A percentile compares a stretch with the other conserved stretches of the same genome.
Conservation (phyloP, 2,888 invertebrate species). For the Caenorhabditis sinica region DNA sequence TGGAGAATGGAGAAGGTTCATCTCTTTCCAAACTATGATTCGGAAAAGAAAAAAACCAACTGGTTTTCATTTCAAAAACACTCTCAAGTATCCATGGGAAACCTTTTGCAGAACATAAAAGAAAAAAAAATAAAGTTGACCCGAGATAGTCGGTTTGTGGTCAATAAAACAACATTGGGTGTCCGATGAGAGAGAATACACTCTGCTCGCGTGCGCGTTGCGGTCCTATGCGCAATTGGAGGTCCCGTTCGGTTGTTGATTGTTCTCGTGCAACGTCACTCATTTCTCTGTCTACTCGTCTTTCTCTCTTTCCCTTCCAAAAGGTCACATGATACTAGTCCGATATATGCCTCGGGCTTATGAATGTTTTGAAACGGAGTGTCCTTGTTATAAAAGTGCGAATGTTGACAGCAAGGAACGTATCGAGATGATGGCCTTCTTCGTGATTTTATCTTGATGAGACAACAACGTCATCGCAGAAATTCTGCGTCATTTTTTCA, state of each 20-base stretch:
- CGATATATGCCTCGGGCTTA: conserved; percentile 6
- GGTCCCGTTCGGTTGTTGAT: conserved; percentile 33
- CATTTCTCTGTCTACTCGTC: not conserved
- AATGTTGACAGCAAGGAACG: not conserved
- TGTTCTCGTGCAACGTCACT: conserved; percentile 17
- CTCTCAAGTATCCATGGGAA: no score
- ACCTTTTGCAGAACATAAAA: not conserved
- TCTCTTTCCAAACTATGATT: no score
- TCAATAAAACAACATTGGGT: conserved; percentile 23
- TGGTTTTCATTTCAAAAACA: no score
- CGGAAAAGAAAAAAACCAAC: no score
- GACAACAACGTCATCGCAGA: not conserved
- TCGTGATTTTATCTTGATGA: conserved; percentile 16
- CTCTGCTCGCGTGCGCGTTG: conserved; percentile 11
- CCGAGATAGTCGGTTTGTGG: not conserved
- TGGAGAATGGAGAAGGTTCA: no score
- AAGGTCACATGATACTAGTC: conserved; percentile 35
- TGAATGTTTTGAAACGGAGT: conserved; percentile 9
- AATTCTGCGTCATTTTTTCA: not conserved
- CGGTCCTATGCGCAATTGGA: conserved; percentile 14
- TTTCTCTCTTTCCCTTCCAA: not conserved
- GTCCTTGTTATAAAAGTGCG: conserved; percentile 10
- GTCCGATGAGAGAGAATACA: not conserved
- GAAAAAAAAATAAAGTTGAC: not conserved
- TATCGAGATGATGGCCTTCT: conserved; percentile 6